Percentiles rank a stretch among this genome's conserved stretches.
Evolutionary conservation across 2,888 invertebrate genomes (phyloP).

Genomic region (Ectemnius continuus): DNA sequence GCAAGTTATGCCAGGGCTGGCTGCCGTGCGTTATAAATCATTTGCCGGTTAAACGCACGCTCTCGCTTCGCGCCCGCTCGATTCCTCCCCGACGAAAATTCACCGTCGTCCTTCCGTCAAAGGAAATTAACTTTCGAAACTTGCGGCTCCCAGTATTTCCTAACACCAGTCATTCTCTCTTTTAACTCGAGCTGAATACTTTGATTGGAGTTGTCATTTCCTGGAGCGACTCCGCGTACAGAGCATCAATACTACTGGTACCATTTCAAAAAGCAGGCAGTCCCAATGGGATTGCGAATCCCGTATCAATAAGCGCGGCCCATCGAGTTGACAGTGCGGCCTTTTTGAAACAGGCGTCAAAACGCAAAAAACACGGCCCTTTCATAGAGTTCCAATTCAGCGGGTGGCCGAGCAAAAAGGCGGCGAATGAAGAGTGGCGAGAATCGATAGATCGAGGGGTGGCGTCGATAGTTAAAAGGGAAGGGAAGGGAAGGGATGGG

Average conservation of each 20-base stretch:
- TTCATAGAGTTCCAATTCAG: background rate
- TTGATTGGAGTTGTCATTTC: no score
- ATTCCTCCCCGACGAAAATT: background rate
- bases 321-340: no score
- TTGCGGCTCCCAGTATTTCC: no score
- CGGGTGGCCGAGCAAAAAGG: background rate
- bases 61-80: background rate
- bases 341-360: background rate
- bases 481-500: background rate
- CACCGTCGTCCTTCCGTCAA: background rate
- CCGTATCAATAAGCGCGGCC: no score
- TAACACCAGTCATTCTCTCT: no score
- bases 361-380: background rate
- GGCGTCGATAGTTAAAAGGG: background rate
- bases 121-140: background rate
- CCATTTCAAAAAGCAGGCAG: no score
- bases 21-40: constrained; percentile 24
- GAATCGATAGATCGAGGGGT: background rate
- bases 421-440: background rate
- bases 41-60: constrained; percentile 4
- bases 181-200: no score
- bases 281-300: no score
- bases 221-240: no score
- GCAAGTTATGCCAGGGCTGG: constrained; percentile 21
- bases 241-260: no score